Evolutionary conservation across 92 coral and sea anemone species (phyloP), one percentile per base, ranked within the genome.

Genomic region (Scolanthus callimorphus): DNA sequence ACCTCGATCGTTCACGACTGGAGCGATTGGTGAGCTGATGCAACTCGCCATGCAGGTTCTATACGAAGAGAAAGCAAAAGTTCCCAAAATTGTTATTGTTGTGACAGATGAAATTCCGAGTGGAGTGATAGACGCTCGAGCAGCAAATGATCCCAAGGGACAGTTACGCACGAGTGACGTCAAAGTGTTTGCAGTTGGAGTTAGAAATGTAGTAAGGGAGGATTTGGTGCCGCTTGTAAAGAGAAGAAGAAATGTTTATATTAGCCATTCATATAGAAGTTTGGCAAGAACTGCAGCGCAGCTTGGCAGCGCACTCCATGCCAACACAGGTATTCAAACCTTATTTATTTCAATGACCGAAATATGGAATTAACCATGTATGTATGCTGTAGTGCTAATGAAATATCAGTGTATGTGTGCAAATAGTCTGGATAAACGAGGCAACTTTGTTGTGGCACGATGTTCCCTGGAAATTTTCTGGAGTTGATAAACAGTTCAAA

Each of bases 121-220:
- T 8, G 17, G 60, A 23, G 29, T 17, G n/a, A 55, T 6, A 1
- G 4, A 46, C 12, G 22, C 22, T 10, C 29, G 13, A 17, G 29
- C 37, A 20, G 27, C 60, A n/a, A 19, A 25, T 55, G 29, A 55
- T 17, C n/a, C n/a, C 1, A 8, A 12, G 1, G 4, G 34, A n/a
- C 60, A 23, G 2, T 15, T 50, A 15, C 57, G 28, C 11, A 25
- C 12, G 25, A 25, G 24, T 17, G 57, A 29, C 12, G 60, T 55
- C 60, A 29, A 11, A 9, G 20, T 27, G 41, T 55, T 23, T 55
- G 60, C 19, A 17, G 60, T 55, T 26, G 60, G 39, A 3, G 39
- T 55, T 13, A 29, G 60, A 3, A 9, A 46, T 4, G 52, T 46
- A 21, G 11, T 6, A 4, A 4, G 17, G 4, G 19, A 46, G 8